These are phyloP conservation scores for Branchellion lobata DNA, from an alignment of 2,888 invertebrate genomes.

Conservation along the genomic window DNA sequence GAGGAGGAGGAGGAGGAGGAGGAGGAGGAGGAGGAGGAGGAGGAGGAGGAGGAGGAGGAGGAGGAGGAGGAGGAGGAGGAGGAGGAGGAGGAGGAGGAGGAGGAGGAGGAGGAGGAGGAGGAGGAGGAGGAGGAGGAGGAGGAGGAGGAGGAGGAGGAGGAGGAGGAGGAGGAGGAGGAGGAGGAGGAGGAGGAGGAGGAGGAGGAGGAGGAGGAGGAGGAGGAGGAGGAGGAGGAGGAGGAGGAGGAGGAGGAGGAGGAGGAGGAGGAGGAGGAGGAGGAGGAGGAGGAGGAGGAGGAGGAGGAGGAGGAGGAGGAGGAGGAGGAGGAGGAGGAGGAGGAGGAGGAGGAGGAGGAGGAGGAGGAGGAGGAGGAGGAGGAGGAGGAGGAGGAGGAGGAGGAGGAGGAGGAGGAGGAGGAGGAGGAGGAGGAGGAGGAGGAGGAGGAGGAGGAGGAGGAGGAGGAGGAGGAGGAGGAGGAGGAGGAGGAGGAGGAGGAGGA, in stretches of 20 bases:
- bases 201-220: background rate
- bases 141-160: background rate
- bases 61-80: background rate
- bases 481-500: background rate
- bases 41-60: background rate
- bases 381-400: background rate
- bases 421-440: slow-evolving; percentile 14
- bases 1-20: background rate
- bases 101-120: background rate
- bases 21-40: background rate
- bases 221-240: background rate
- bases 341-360: background rate
- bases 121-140: background rate
- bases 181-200: background rate
- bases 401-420: background rate
- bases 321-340: background rate
- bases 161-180: background rate
- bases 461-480: background rate
- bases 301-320: no score
- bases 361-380: background rate
- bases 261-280: background rate
- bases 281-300: no score
- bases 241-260: background rate
- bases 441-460: slow-evolving; percentile 11
- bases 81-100: background rate